phyloP scores from a whole-genome alignment of 1,140 invertebrate species.

The Drosophila repletoides region DNA sequence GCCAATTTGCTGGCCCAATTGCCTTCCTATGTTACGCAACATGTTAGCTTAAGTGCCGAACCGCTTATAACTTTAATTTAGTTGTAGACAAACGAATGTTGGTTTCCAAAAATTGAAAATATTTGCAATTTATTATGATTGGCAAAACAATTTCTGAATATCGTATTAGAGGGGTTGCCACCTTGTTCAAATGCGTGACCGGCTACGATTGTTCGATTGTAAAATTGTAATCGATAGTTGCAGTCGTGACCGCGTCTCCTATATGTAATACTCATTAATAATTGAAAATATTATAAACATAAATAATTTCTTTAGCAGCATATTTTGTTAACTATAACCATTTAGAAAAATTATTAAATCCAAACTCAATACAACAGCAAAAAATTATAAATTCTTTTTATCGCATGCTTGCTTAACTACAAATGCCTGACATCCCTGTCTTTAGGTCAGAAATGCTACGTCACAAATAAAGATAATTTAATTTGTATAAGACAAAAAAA shows the following conservation, averaged over 20 bases:
- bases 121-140: constrained; percentile 8
- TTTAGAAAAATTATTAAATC: too few species aligned
- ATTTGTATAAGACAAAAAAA: constrained; percentile 21
- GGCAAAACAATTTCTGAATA: constrained; percentile 23
- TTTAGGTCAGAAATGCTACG: constrained; percentile 3
- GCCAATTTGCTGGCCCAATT: constrained; percentile 33
- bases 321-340: too few species aligned
- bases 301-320: too few species aligned
- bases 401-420: not conserved
- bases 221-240: too few species aligned
- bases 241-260: too few species aligned
- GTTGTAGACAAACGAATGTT: not conserved
- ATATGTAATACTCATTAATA: too few species aligned
- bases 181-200: too few species aligned
- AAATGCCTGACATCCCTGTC: constrained; percentile 26
- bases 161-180: constrained; percentile 14
- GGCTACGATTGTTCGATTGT: too few species aligned
- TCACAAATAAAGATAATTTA: constrained; percentile 37
- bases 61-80: constrained; percentile 20
- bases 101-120: not conserved
- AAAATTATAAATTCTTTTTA: not conserved
- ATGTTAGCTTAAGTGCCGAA: constrained; percentile 11
- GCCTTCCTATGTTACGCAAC: constrained; percentile 43
- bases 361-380: too few species aligned
- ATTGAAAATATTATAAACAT: too few species aligned